These are phyloP conservation scores for Austrolebias charrua DNA, from an alignment of 2,797 vertebrate genomes.

Conservation along the genomic window DNA sequence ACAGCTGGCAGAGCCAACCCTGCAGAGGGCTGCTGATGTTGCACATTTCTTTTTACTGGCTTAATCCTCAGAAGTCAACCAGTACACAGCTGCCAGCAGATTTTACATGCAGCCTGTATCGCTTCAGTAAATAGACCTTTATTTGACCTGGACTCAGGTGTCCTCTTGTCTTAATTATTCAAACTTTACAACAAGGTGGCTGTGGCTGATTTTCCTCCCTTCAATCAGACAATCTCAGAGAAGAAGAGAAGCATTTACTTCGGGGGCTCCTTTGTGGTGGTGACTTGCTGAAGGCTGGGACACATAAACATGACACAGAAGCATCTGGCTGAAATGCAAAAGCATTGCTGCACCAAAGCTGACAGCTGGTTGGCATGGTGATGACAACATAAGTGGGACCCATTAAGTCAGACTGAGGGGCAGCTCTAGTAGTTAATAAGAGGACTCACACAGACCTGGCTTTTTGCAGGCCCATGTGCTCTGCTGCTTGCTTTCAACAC, in stretches of 20 bases:
- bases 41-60: slow-evolving; percentile 64
- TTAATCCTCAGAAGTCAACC: slow-evolving; percentile 71
- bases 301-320: slow-evolving; percentile 54
- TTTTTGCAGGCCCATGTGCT: slow-evolving; percentile 55
- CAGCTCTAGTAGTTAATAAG: slow-evolving; percentile 69
- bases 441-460: slow-evolving; percentile 66
- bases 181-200: slow-evolving; percentile 64
- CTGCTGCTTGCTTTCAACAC: slow-evolving; percentile 55
- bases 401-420: slow-evolving; percentile 69
- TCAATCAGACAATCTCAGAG: slow-evolving; percentile 48
- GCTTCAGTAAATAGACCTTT: slow-evolving; percentile 66
- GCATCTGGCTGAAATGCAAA: slow-evolving; percentile 63
- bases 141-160: slow-evolving; percentile 63
- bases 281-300: slow-evolving; percentile 48
- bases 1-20: slow-evolving; percentile 30
- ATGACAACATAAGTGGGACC: slow-evolving; percentile 80
- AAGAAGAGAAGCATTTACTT: slow-evolving; percentile 60
- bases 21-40: slow-evolving; percentile 66
- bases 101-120: slow-evolving; percentile 55
- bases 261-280: slow-evolving; percentile 61
- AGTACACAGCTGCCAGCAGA: slow-evolving; percentile 63
- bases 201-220: slow-evolving; percentile 14
- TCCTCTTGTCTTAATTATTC: slow-evolving; percentile 70
- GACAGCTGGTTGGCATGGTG: slow-evolving; percentile 77
- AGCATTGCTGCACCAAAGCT: slow-evolving; percentile 51